Conservation (phyloP, 2,113 vertebrate species). For the Neodon shergylaensis region DNA sequence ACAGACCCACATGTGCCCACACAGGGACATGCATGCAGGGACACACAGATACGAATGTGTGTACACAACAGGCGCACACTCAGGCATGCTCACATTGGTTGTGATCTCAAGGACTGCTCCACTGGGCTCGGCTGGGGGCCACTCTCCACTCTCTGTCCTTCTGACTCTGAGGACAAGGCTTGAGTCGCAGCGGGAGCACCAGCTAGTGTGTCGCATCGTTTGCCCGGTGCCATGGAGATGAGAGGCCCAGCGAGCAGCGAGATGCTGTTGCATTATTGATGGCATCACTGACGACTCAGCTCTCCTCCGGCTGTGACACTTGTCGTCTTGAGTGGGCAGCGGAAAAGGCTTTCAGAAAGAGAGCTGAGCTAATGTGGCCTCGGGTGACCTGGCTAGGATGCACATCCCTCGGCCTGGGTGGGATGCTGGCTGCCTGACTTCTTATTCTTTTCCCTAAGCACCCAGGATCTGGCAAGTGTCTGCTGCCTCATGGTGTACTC, state of each 20-base stretch:
- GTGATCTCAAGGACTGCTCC: background rate
- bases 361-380: background rate
- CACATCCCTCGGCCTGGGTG: background rate
- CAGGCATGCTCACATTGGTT: background rate
- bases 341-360: background rate
- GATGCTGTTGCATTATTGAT: background rate
- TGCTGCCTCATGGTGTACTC: background rate
- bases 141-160: background rate
- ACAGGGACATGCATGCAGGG: background rate
- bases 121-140: background rate
- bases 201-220: background rate
- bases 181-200: background rate
- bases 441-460: background rate
- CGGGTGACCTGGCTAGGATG: background rate
- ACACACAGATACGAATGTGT: background rate
- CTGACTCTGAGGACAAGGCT: background rate
- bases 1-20: background rate
- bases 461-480: background rate
- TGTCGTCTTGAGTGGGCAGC: background rate
- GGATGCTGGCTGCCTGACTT: background rate
- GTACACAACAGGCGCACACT: background rate
- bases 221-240: background rate
- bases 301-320: background rate
- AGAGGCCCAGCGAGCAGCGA: background rate
- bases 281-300: background rate